phyloP scores from a whole-genome alignment of 2,113 vertebrate species.

The Sterrhoptilus dennistouni region DNA sequence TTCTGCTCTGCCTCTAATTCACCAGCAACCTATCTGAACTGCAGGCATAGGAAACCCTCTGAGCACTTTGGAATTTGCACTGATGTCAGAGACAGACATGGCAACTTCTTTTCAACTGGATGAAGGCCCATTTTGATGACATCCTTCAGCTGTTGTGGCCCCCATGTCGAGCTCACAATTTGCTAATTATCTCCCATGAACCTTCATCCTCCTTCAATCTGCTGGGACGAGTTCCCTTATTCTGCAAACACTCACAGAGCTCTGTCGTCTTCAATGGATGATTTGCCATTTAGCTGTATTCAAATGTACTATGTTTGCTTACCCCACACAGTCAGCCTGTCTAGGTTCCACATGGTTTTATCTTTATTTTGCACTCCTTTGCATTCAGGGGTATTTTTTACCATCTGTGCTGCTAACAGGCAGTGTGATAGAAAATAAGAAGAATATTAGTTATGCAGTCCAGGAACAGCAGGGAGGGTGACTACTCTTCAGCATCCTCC shows the following conservation, averaged over 20 bases:
- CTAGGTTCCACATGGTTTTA: conserved; percentile 31
- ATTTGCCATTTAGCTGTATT: conserved; percentile 47
- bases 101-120: neutral
- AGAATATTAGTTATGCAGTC: conserved; percentile 11
- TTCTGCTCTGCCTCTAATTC: neutral
- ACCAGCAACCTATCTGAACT: neutral
- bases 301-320: conserved; percentile 12
- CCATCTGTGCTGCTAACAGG: conserved; percentile 56
- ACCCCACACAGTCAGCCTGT: conserved; percentile 25
- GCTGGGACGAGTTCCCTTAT: neutral
- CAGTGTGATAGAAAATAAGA: conserved; percentile 25
- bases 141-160: neutral
- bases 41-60: fast-evolving
- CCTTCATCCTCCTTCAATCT: neutral
- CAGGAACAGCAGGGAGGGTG: conserved; percentile 12
- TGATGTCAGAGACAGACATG: neutral
- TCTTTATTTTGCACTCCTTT: conserved; percentile 43
- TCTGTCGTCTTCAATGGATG: neutral
- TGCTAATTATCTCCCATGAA: neutral
- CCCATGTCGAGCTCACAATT: neutral
- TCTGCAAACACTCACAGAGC: neutral
- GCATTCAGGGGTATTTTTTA: conserved; percentile 21
- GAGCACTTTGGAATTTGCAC: neutral
- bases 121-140: fast-evolving
- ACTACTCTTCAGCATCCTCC: neutral